Conservation (phyloP, 2,113 vertebrate species). For the Crotalus viridis region DNA sequence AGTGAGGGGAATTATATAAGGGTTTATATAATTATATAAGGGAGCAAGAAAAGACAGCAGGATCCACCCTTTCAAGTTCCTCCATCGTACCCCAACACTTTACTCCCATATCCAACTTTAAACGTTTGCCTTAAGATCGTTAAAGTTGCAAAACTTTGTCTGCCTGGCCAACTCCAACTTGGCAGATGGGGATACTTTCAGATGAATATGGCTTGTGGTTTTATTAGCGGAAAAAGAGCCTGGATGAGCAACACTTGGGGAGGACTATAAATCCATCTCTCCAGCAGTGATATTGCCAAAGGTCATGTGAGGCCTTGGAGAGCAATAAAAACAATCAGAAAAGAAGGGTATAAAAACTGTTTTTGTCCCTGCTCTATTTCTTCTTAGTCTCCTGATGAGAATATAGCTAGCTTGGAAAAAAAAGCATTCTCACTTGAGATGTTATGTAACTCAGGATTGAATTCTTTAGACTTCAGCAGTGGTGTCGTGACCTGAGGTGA, state of each 20-base stretch:
- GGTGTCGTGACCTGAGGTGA: not conserved
- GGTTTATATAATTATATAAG: not conserved
- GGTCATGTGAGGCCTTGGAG: slow-evolving; percentile 5
- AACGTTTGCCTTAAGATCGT: not conserved
- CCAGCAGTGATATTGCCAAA: slow-evolving; percentile 7
- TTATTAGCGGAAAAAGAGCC: not conserved
- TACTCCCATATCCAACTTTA: not conserved
- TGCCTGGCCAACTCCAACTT: not conserved
- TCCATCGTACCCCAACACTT: too few relatives aligned
- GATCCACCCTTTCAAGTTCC: not conserved
- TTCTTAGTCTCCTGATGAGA: not conserved
- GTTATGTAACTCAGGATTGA: not conserved
- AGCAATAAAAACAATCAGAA: slow-evolving; percentile 19
- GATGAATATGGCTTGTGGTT: not conserved
- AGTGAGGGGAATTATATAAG: not conserved
- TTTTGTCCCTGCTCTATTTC: not conserved
- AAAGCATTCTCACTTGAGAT: not conserved
- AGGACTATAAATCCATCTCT: not conserved
- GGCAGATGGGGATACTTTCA: not conserved
- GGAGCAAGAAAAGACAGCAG: not conserved
- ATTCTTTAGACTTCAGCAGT: not conserved
- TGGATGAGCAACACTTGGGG: not conserved
- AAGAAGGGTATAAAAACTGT: slow-evolving; percentile 8
- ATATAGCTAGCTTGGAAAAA: not conserved
- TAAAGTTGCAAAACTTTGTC: not conserved